Base-by-base conservation (phyloP, 2,888 invertebrate species). In the Drosophila affinis region DNA sequence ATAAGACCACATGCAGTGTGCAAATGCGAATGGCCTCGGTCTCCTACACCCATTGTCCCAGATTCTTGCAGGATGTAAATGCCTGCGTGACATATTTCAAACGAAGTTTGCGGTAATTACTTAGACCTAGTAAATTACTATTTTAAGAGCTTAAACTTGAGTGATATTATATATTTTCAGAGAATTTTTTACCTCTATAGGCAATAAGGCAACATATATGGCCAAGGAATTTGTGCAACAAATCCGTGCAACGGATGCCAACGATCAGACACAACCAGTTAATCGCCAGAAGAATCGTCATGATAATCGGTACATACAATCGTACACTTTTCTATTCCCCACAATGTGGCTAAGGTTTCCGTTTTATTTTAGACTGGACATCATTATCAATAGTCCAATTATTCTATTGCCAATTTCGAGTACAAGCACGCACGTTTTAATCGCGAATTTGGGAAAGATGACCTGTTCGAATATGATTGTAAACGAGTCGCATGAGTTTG, bases 381-480 rank as follows among this genome's bases (percentile, higher is more conserved):
- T 98, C 56, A 94, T 97, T 72, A 93, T 98, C 81, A 97, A 98
- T 91, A 98, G 97, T 57, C 99, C 99, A 0, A 97, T 98, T 49
- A 94, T 98, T 77, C 96, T 98, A 65, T 92, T 98, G 60, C 98
- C 98, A 0, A 94, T 97, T 74, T 94, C 95, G 10, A 94, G 95
- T 34, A 94, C 94, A 78, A 97, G 97, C 91, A 89, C 95, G 12
- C 95, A 97, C 90, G 98, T 98, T 59, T 94, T 98, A 80, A 97
- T 98, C 47, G 97, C 97, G 17, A 98, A 98, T 93, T 94, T 99
- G 76, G 98, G 98, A 46, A 96, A 97, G 91, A 98, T 98, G 91
- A 94, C 95, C 29, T 93, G 95, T 67, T 89, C 75, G 10, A 93
- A 94, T 44, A 48, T 59, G 12, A 53, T 64, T 5, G 62, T 67